phyloP scores from a whole-genome alignment of 2,113 vertebrate species.

The Gambusia holbrooki region DNA sequence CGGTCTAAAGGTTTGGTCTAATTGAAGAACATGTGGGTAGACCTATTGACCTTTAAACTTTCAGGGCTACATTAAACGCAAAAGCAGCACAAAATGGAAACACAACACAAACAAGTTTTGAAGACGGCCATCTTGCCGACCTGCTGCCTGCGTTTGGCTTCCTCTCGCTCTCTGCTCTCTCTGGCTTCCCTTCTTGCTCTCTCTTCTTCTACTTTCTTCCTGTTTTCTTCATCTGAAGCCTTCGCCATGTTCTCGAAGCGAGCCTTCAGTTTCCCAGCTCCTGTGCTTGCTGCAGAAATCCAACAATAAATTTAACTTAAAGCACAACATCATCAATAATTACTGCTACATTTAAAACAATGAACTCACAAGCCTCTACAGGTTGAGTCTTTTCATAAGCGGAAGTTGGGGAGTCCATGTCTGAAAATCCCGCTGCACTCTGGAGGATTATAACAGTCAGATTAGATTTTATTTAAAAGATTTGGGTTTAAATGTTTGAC shows the following conservation, averaged over 20 bases:
- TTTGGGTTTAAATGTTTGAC: background rate
- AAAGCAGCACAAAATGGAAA: too few species aligned
- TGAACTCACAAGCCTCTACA: constrained; percentile 86
- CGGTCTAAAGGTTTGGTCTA: too few species aligned
- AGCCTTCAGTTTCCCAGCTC: constrained; percentile 86
- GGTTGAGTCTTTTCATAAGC: constrained; percentile 88
- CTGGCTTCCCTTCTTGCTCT: constrained; percentile 73
- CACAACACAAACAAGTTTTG: too few species aligned
- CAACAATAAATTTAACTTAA: background rate
- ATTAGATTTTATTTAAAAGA: background rate
- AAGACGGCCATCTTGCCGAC: constrained; percentile 32
- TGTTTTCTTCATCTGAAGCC: constrained; percentile 82
- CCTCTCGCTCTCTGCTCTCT: constrained; percentile 79
- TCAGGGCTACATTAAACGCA: too few species aligned
- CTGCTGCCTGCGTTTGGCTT: constrained; percentile 60
- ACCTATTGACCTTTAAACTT: too few species aligned
- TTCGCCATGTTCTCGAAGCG: constrained; percentile 91
- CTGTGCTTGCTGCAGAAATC: constrained; percentile 65
- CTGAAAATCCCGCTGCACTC: constrained; percentile 86
- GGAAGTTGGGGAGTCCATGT: constrained; percentile 86
- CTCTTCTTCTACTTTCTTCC: constrained; percentile 82
- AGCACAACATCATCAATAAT: background rate
- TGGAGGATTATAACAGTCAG: constrained; percentile 44
- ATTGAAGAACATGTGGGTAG: too few species aligned
- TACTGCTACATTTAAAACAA: background rate